Conservation (phyloP, 2,113 vertebrate genomes). For the cat (Felis catus) region F.catus_Fca126_mat1.0 CM031419.1:101439001-101439500, state of each 20-base stretch:
- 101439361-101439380: neutral
- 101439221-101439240: neutral
- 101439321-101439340: neutral
- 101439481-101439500: neutral
- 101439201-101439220: neutral
- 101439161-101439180: neutral
- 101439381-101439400: neutral
- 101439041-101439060: neutral
- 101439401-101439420: neutral
- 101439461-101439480: neutral
- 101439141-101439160: neutral
- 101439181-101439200: neutral
- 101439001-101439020: neutral
- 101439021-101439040: neutral
- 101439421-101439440: neutral
- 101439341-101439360: neutral
- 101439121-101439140: neutral
- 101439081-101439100: neutral
- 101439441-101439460: neutral
- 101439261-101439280: neutral
- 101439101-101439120: neutral
- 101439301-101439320: neutral
- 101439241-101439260: neutral
- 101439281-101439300: neutral
- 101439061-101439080: neutral